Base-by-base conservation (phyloP, 2,113 vertebrate species). In the Elephantulus edwardii region DNA sequence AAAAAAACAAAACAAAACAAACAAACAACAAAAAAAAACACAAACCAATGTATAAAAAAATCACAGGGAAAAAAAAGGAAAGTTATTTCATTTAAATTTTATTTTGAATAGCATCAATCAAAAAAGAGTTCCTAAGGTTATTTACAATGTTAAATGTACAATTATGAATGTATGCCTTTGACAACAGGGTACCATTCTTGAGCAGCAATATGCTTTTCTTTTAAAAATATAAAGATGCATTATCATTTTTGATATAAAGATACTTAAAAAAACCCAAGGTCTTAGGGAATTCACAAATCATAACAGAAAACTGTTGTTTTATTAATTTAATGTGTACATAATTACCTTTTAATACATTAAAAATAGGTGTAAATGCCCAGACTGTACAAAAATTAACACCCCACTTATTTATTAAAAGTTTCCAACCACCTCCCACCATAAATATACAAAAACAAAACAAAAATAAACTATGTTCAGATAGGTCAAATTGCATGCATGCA, bases 131-230 rank as follows among this genome's bases (percentile, higher is more conserved):
- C 96, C 95, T 97, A 97, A 92, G 93, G 93, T 93, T 97, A 97
- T 97, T 97, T 98, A 98, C 97, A 98, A 71, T 94, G 95, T 91
- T 97, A 62, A 97, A 96, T 97, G 95, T 98, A 97, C 97, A 98
- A 90, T 96, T 96, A 94, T 93, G 96, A 94, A 97, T 94, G 96
- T 97, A 95, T 97, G 97, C 96, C 93, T 97, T 95, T 96, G 97
- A 98, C 97, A 97, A 96, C 91, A 95, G 97, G 97, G 98, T 98
- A 98, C 98, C 98, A 97, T 97, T 97, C 95, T 96, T 96, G 96
- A 98, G 98, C 98, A 98, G 97, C 97, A 97, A 95, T 97, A 97
- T 92, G 93, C 86, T 93, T 96, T 96, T 91, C 86, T 93, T 96
- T 96, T 91, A 98, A 96, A 97, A 96, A 97, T 97, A 97, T 96